Evolutionary conservation across 2,888 invertebrate genomes (phyloP).

Genomic region (Andrena chrysosceles): DNA sequence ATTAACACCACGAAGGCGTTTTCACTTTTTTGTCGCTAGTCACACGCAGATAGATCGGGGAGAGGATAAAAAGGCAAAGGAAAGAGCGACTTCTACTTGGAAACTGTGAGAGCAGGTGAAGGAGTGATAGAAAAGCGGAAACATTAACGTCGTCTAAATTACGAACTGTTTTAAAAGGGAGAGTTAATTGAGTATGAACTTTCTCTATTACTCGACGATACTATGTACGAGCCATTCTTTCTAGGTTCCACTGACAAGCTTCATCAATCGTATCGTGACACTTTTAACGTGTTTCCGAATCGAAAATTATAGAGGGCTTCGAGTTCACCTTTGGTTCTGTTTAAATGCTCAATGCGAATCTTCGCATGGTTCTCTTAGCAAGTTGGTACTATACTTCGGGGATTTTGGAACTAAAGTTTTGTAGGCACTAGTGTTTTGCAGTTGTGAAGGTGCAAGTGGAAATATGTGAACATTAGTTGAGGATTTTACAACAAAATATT

Average conservation of each 20-base stretch:
- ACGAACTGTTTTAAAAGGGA: conserved; percentile 17
- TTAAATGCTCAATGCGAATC: background rate
- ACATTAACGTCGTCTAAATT: conserved; percentile 11
- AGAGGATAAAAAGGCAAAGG: conserved; percentile 2
- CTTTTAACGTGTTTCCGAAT: background rate
- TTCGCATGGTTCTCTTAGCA: too few relatives aligned
- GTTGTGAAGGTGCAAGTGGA: too few relatives aligned
- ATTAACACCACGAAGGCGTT: background rate
- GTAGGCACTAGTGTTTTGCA: too few relatives aligned
- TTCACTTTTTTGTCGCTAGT: background rate
- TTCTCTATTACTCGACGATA: conserved; percentile 21
- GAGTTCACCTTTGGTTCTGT: background rate
- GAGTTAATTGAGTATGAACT: conserved; percentile 18
- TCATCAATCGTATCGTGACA: background rate
- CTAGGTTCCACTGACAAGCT: background rate
- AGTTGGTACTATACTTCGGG: too few relatives aligned
- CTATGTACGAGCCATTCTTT: conserved; percentile 5
- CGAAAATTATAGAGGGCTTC: background rate
- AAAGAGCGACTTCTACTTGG: background rate
- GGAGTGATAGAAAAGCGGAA: conserved; percentile 15
- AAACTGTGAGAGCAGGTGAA: background rate
- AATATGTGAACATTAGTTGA: too few relatives aligned
- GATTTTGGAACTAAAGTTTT: too few relatives aligned
- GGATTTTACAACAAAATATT: too few relatives aligned
- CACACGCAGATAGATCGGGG: background rate